Evolutionary conservation across 2,113 vertebrate species (phyloP).

Genomic region (Erythrocercus mccallii): DNA sequence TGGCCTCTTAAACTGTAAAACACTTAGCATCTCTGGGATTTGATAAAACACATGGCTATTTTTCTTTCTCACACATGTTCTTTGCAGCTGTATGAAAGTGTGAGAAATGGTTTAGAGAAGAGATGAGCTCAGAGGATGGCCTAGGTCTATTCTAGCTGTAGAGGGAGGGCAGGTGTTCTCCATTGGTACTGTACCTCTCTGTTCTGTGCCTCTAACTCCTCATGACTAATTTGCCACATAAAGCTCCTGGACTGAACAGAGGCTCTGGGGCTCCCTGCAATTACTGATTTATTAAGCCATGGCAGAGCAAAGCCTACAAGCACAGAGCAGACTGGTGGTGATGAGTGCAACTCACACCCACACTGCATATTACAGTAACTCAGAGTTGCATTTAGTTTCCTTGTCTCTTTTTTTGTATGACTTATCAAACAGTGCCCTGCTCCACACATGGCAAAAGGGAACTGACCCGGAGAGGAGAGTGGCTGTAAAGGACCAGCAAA

Average conservation of each 20-base stretch:
- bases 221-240: not conserved
- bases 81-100: not conserved
- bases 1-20: not conserved
- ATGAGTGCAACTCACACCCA: not conserved
- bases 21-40: not conserved
- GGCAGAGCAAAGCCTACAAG: accelerated
- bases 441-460: not conserved
- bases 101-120: not conserved
- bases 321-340: not conserved
- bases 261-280: not conserved
- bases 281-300: not conserved
- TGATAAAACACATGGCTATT: not conserved
- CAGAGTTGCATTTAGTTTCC: not conserved
- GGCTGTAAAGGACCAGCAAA: accelerated
- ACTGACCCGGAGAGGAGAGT: not conserved
- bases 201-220: not conserved
- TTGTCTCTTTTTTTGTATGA: not conserved
- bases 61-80: not conserved
- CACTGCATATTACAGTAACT: not conserved
- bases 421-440: not conserved
- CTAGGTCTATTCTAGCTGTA: not conserved
- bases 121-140: not conserved
- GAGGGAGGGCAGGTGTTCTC: not conserved
- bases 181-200: not conserved
- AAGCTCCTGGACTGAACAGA: not conserved